A percentile compares a stretch with the other conserved stretches of the same genome.
phyloP scores from a whole-genome alignment of 2,888 invertebrate species.

The Tenthredo notha region DNA sequence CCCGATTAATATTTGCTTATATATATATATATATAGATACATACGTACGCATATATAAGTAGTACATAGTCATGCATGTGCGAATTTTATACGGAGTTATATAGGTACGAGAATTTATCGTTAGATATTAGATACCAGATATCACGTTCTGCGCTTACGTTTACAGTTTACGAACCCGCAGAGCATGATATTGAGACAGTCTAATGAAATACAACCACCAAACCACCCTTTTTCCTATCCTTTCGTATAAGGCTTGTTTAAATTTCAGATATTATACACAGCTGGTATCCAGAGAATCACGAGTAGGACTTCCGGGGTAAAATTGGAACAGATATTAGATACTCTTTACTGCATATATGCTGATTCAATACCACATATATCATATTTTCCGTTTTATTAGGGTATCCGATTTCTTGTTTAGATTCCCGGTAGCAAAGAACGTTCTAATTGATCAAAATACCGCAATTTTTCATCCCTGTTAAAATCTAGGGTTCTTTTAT shows the following conservation, averaged over 20 bases:
- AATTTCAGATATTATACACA: slow-evolving; percentile 13
- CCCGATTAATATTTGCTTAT: slow-evolving; percentile 3
- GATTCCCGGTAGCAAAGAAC: too few relatives aligned
- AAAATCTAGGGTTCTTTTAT: too few relatives aligned
- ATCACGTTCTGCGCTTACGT: slow-evolving; percentile 10
- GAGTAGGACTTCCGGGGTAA: background rate
- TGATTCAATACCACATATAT: background rate
- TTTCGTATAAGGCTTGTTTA: background rate
- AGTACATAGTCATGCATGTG: background rate
- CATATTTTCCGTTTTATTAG: background rate
- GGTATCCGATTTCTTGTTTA: background rate
- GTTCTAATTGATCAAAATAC: too few relatives aligned
- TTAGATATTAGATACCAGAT: background rate
- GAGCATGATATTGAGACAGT: slow-evolving; percentile 35
- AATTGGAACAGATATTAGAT: slow-evolving; percentile 23
- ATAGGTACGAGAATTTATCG: background rate
- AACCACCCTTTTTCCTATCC: background rate
- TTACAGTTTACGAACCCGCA: slow-evolving; percentile 1
- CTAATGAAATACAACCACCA: slow-evolving; percentile 6
- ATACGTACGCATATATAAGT: background rate
- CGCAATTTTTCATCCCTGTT: background rate
- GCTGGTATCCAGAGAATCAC: background rate
- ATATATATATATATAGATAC: background rate
- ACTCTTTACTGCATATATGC: slow-evolving; percentile 19
- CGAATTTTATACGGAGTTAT: slow-evolving; percentile 7